phyloP scores from a whole-genome alignment of 2,113 vertebrate genomes.

The Chaetorhynchus papuensis region DNA sequence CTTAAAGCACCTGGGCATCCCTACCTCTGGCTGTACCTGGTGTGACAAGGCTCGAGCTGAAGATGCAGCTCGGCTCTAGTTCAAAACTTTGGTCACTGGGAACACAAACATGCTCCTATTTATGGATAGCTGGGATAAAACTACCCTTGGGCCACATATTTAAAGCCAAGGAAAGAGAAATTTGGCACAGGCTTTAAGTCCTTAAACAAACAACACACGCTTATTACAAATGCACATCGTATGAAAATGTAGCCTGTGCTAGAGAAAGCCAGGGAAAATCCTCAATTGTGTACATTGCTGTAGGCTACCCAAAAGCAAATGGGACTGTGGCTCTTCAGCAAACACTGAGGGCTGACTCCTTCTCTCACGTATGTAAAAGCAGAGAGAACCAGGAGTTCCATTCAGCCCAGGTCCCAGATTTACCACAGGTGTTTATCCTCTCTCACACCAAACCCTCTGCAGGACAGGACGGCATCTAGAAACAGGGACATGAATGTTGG shows the following conservation, averaged over 20 bases:
- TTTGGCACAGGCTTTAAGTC: not conserved
- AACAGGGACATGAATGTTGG: not conserved
- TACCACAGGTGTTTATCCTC: not conserved
- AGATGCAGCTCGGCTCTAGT: not conserved
- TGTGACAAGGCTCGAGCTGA: rapidly evolving
- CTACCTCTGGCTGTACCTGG: not conserved
- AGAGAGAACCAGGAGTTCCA: not conserved
- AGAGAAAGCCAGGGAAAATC: not conserved
- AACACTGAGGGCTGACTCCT: not conserved
- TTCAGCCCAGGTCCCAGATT: not conserved
- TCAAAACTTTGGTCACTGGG: not conserved
- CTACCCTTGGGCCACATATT: not conserved
- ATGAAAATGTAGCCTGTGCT: not conserved
- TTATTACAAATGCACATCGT: not conserved
- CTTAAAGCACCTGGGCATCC: not conserved
- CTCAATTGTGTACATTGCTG: not conserved
- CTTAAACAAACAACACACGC: not conserved
- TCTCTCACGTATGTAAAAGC: not conserved
- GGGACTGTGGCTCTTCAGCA: not conserved
- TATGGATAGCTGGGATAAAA: not conserved
- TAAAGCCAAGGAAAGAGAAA: slow-evolving; percentile 4
- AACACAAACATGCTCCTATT: not conserved
- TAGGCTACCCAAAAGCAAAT: not conserved
- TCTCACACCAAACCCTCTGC: not conserved
- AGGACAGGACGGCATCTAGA: not conserved